These are phyloP conservation scores for Ciona savignyi DNA, from an alignment of 23 tunicate genomes.

Conservation along the genomic window DNA sequence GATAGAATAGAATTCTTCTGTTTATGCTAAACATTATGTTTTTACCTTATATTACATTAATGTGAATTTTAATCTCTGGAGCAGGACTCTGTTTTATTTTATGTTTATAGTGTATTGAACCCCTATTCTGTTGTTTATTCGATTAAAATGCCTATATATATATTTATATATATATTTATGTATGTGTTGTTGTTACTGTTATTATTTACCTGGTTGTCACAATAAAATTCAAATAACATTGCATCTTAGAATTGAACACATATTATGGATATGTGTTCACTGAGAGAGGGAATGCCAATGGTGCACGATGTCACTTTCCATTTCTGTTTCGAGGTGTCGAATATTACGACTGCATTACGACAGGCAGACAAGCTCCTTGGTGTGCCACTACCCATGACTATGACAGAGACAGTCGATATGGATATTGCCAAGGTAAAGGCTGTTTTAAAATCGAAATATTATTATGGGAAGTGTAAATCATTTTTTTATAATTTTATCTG, in stretches of 20 bases:
- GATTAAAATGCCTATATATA: too few species aligned
- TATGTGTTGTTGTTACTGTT: not conserved
- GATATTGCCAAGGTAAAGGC: constrained; percentile 28
- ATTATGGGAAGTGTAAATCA: too few species aligned
- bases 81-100: too few species aligned
- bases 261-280: constrained; percentile 59
- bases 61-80: too few species aligned
- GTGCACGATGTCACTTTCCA: constrained; percentile 67
- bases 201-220: not conserved
- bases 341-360: constrained; percentile 32
- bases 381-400: constrained; percentile 69
- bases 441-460: too few species aligned
- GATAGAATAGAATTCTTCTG: too few species aligned
- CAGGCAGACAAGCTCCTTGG: constrained; percentile 27
- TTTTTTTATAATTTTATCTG: too few species aligned
- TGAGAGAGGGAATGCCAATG: constrained; percentile 46
- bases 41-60: too few species aligned
- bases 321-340: constrained; percentile 23
- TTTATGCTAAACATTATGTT: too few species aligned
- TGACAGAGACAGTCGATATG: constrained; percentile 33
- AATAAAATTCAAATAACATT: not conserved
- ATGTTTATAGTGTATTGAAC: too few species aligned
- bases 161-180: too few species aligned
- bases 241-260: constrained; percentile 13
- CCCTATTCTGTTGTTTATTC: too few species aligned